Base-by-base conservation (phyloP, 2,797 vertebrate species). In the Parauchenoglanis punctatus region DNA sequence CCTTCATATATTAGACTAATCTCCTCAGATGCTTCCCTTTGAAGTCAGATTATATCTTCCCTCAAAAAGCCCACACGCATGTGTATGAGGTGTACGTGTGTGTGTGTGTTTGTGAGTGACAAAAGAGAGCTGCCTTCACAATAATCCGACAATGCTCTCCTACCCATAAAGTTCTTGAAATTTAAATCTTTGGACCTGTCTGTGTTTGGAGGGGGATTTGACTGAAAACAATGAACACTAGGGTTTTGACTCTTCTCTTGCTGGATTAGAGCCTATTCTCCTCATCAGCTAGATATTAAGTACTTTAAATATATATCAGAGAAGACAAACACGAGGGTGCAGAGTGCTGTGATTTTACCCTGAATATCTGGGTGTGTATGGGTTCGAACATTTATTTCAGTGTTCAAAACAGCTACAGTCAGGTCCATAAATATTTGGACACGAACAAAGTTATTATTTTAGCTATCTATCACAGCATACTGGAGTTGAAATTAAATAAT, bases 31-130 rank as follows among this genome's bases (percentile, higher is more conserved):
- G 28, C 28, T 78, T 31, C 52, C 17, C 52, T 78, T 78, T 78
- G 52, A 78, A 56, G 52, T 78, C 52, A 58, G 52, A 58, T 78
- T 78, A 78, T 58, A 78, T 76, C 46, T 76, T 76, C 73, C 46
- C 12, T 52, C 1, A 1, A 76, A 52, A 76, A 17, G 25, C 46
- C 25, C 13, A 59, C 49, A 25, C n/a, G n/a, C 20, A 58, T 81
- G 13, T 89, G 73, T 59, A 12, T 7, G 44, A 15, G 61, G 40
- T 72, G 68, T 70, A 17, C 40, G 68, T 44, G 35, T 72, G 68
- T 35, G 15, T 35, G 65, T 40, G 40, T 40, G 40, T 72, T 18
- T 70, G 35, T 15, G 58, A 15, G 73, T 31, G n/a, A 80, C 3
- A 40, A 23, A 58, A 31, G 18, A 2, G n/a, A 23, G 28, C 54